Evolutionary conservation across 1,140 invertebrate species (phyloP).

Genomic region (Camponotus pennsylvanicus): DNA sequence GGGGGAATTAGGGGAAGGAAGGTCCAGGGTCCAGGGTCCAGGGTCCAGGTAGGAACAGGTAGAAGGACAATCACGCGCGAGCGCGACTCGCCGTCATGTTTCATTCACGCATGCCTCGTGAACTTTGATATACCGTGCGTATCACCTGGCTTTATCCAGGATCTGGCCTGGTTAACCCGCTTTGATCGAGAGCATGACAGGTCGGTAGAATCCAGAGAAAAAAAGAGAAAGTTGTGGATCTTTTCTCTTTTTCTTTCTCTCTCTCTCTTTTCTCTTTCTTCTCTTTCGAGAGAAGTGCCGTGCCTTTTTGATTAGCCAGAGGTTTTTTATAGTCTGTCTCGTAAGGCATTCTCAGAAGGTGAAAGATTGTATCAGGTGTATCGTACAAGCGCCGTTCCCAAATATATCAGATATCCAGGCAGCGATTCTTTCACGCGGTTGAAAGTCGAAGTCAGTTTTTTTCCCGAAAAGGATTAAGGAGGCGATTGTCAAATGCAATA

Average conservation of each 20-base stretch:
- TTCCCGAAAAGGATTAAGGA: neutral
- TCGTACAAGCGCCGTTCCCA: neutral
- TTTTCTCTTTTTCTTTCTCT: conserved; percentile 4
- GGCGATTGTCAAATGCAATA: neutral
- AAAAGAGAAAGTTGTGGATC: neutral
- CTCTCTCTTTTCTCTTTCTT: conserved; percentile 9
- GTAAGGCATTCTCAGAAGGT: neutral
- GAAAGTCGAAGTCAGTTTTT: conserved; percentile 3
- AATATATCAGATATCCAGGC: neutral
- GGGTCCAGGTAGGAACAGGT: conserved; percentile 23
- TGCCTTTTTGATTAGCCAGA: neutral
- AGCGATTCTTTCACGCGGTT: neutral
- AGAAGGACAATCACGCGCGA: neutral
- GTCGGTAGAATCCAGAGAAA: neutral
- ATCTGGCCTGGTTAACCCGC: conserved; percentile 48
- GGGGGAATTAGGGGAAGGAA: neutral
- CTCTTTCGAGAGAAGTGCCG: neutral
- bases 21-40: neutral
- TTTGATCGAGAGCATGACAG: conserved; percentile 6
- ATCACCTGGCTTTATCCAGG: conserved; percentile 47
- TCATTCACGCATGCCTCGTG: conserved; percentile 49
- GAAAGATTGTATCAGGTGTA: conserved; percentile 20
- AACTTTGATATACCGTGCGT: neutral
- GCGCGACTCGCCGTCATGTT: conserved; percentile 28
- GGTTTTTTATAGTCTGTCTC: neutral